Base-by-base conservation (phyloP, 2,113 vertebrate genomes). In the Lichenostomus cassidix region DNA sequence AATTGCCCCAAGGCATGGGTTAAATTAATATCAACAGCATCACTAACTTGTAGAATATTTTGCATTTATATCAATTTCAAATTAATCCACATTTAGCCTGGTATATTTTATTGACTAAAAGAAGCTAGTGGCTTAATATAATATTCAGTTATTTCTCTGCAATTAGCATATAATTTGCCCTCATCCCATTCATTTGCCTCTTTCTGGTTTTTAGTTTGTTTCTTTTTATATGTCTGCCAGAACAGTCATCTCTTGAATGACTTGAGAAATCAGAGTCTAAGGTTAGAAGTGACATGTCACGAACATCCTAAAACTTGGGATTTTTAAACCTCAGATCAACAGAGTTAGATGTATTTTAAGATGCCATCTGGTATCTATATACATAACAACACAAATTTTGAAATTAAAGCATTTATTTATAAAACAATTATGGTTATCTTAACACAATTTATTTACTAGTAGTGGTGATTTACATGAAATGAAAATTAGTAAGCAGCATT, bases 301-400 rank as follows among this genome's bases (percentile, higher is more conserved):
- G 2, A 95, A 89, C 83, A 83, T 71, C 70, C 49, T 71, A 81
- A 83, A 86, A 58, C 59, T 59, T 62, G 58, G 5, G 13, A 2
- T 6, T 80, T 87, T 82, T 56, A 81, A 92, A 89, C 39, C 22
- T 82, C 17, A 1, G 37, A 87, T 94, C 62, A 78, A 74, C 70
- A 83, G 37, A 85, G 33, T 83, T 52, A 52, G 25, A 76, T 94
- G 7, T 87, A 92, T 92, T 97, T 87, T 78, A 85, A 91, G 90
- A 92, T 68, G 74, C 80, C 95, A 96, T 96, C 94, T 96, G 90
- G 85, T 77, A 93, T 27, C 58, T 85, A 91, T 69, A 90, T 53
- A 59, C 12, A 89, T 83, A 95, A 94, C n/a, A 64, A 64, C 60
- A 82, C 2, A 87, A 68, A 47, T 58, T 93, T 64, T 63, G 24